These are phyloP conservation scores for Scortum barcoo DNA, from an alignment of 2,113 vertebrate species.

Conservation along the genomic window DNA sequence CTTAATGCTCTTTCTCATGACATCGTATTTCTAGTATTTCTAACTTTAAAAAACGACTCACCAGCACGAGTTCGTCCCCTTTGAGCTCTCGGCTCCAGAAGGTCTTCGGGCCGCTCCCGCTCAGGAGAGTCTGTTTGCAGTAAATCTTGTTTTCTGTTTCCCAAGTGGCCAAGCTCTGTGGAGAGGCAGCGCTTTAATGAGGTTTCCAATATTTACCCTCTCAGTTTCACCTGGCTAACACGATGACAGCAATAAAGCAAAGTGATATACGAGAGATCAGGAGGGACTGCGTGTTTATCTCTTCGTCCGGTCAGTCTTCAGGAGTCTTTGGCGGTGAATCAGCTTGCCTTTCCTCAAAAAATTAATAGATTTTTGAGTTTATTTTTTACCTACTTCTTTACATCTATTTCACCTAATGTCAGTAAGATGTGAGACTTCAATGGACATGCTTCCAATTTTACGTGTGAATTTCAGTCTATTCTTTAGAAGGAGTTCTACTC, in stretches of 20 bases:
- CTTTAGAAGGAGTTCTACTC: neutral
- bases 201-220: neutral
- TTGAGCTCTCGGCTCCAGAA: conserved; percentile 96
- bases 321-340: neutral
- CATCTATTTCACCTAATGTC: neutral
- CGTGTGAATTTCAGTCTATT: neutral
- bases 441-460: neutral
- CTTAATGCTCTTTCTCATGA: neutral
- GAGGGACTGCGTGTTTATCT: neutral
- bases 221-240: conserved; percentile 25
- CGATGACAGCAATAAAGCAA: conserved; percentile 1
- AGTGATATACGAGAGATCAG: neutral
- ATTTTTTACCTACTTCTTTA: neutral
- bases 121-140: conserved; percentile 94
- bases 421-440: neutral
- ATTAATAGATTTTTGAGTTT: neutral
- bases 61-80: conserved; percentile 95
- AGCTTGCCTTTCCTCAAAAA: neutral
- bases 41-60: conserved; percentile 77
- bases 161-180: conserved; percentile 95
- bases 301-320: neutral
- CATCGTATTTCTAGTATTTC: neutral
- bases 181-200: conserved; percentile 52
- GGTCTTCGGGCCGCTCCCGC: conserved; percentile 93
- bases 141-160: conserved; percentile 96